Percentiles rank a stretch among this genome's conserved stretches.
Evolutionary conservation across 2,113 vertebrate genomes (phyloP).

Genomic region (Zeus faber): DNA sequence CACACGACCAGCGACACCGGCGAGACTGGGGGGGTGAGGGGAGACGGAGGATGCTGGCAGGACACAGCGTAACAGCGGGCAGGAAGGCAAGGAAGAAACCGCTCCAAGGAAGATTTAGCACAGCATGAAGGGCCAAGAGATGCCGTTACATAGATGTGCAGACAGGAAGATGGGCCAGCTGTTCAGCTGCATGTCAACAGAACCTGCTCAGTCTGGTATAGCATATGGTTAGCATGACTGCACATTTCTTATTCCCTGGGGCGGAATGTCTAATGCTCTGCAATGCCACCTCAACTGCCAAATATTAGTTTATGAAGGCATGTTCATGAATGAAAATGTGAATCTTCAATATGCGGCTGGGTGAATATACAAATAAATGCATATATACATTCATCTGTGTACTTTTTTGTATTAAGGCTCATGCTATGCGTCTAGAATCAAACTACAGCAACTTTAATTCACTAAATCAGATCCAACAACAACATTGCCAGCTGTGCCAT

Average conservation of each 20-base stretch:
- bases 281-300: too few relatives aligned
- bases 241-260: not conserved
- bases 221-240: not conserved
- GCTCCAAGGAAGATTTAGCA: not conserved
- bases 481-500: too few relatives aligned
- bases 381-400: too few relatives aligned
- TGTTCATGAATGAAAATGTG: too few relatives aligned
- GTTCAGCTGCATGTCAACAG: not conserved
- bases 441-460: too few relatives aligned
- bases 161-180: not conserved
- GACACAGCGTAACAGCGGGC: not conserved
- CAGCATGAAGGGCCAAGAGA: not conserved
- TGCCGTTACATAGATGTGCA: not conserved
- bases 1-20: not conserved
- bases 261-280: too few relatives aligned
- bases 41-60: not conserved
- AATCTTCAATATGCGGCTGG: too few relatives aligned
- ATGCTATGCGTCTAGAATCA: too few relatives aligned
- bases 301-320: too few relatives aligned
- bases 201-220: not conserved
- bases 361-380: too few relatives aligned
- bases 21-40: not conserved
- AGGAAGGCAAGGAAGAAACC: not conserved
- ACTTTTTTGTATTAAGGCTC: too few relatives aligned
- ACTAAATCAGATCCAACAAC: too few relatives aligned